Evolutionary conservation across 1,140 invertebrate species (phyloP).

Genomic region (Cotesia vestalis): DNA sequence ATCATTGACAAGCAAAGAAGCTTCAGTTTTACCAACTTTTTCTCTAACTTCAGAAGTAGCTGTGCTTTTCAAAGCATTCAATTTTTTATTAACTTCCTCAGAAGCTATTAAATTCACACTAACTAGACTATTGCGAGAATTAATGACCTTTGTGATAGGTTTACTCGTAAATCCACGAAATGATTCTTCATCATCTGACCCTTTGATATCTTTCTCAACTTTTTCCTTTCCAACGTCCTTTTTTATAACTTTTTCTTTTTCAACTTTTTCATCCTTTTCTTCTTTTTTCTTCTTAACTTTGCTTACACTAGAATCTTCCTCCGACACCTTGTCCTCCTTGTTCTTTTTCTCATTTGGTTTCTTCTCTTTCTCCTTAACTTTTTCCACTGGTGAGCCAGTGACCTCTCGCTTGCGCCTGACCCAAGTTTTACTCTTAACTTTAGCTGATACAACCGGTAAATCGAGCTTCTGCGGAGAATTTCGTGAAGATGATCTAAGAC

Average conservation of each 20-base stretch:
- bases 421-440: conserved; percentile 27
- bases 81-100: conserved; percentile 35
- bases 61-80: conserved; percentile 29
- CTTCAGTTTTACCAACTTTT: neutral
- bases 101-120: conserved; percentile 44
- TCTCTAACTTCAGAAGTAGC: no score
- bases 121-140: conserved; percentile 47
- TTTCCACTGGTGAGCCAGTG: conserved; percentile 23
- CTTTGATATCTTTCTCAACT: conserved; percentile 43
- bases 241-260: conserved; percentile 26
- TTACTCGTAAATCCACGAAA: conserved; percentile 66
- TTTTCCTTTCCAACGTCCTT: conserved; percentile 30
- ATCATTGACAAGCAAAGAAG: neutral
- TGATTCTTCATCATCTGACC: conserved; percentile 66
- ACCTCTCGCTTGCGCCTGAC: conserved; percentile 45
- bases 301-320: conserved; percentile 56
- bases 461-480: conserved; percentile 39
- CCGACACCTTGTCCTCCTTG: conserved; percentile 43
- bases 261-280: conserved; percentile 37
- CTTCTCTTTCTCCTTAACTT: conserved; percentile 25
- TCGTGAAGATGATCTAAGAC: conserved; percentile 50
- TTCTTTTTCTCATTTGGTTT: conserved; percentile 44
- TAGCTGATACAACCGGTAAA: neutral
- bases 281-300: conserved; percentile 56
- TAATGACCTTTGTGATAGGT: conserved; percentile 55